A percentile compares a stretch with the other conserved stretches of the same genome.
Evolutionary conservation across 2,888 invertebrate genomes (phyloP).

Genomic region (Andricus quercusramuli): DNA sequence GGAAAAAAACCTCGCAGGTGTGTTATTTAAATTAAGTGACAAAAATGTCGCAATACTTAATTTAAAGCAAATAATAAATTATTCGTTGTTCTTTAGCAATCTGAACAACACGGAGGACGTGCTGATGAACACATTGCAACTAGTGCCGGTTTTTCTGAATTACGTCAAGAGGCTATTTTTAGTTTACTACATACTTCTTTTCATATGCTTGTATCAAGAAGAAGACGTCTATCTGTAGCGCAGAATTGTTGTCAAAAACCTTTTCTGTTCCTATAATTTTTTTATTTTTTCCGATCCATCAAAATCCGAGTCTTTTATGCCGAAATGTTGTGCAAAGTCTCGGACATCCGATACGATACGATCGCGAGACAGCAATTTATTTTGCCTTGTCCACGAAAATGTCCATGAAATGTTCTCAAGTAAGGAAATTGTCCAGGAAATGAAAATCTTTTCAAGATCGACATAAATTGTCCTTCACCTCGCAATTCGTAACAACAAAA

Average conservation of each 20-base stretch:
- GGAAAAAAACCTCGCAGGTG: too few species aligned
- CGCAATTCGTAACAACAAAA: not conserved
- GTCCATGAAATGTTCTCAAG: not conserved
- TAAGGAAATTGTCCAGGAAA: not conserved
- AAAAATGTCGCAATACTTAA: not conserved
- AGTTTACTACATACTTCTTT: constrained; percentile 59
- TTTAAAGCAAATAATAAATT: not conserved
- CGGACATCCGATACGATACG: constrained; percentile 25
- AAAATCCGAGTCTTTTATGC: constrained; percentile 41
- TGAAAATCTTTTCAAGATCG: not conserved
- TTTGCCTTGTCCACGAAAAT: not conserved
- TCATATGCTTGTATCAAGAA: constrained; percentile 49
- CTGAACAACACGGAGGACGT: too few species aligned
- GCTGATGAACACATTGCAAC: constrained; percentile 47
- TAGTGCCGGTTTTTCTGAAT: constrained; percentile 55
- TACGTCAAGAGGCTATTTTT: constrained; percentile 59
- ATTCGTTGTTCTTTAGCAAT: too few species aligned
- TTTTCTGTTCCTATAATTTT: constrained; percentile 30
- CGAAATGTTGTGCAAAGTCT: too few species aligned
- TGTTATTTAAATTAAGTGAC: not conserved
- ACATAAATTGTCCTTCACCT: not conserved
- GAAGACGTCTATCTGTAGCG: too few species aligned
- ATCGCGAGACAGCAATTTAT: not conserved
- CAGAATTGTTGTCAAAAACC: not conserved
- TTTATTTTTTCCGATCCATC: constrained; percentile 38